Base-by-base conservation (phyloP, 2,797 vertebrate genomes). In the Sitta carolinensis region DNA sequence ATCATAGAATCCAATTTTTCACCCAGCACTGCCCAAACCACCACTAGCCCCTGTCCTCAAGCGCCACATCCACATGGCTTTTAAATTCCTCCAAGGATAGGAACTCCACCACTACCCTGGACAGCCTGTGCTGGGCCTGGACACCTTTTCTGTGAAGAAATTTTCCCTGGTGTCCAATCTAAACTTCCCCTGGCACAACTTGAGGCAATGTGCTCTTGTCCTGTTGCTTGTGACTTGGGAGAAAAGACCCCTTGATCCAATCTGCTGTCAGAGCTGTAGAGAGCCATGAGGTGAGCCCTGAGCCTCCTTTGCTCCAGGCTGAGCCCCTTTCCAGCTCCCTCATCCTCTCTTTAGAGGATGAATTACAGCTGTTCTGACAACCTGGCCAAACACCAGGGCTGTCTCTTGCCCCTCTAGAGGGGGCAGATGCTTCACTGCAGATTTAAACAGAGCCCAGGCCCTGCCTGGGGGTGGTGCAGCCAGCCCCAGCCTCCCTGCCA, bases 41-140 rank as follows among this genome's bases (percentile, higher is more conserved):
- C 18, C n/a, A 40, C n/a, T 58, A 0, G 6, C 1, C 12, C 38
- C 1, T 3, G 10, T 42, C 26, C 29, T 30, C 40, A 84, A 1
- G 25, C 51, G n/a, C 29, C 51, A 77, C 14, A 45, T 57, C 14
- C 43, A 13, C 17, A 10, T 0, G 0, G 5, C 13, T 72, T 72
- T 27, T 4, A 66, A 72, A 34, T 47, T 9, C 16, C 11, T 22
- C 11, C 51, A 40, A 9, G n/a, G 3, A 7, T 4, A 8, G 26
- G 4, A 3, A 17, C 9, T 34, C 29, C 29, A 77, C 1, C 51
- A 16, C 12, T 14, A 4, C 10, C 25, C 7, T 40, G 51, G 26
- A 34, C 26, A 75, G 54, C 47, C 55, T 88, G 10, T 61, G 6
- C 32, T 15, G n/a, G 18, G 19, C 7, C 18, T 82, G 32, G 42